Conservation (phyloP, 2,888 invertebrate species). For the Euproctis similis region DNA sequence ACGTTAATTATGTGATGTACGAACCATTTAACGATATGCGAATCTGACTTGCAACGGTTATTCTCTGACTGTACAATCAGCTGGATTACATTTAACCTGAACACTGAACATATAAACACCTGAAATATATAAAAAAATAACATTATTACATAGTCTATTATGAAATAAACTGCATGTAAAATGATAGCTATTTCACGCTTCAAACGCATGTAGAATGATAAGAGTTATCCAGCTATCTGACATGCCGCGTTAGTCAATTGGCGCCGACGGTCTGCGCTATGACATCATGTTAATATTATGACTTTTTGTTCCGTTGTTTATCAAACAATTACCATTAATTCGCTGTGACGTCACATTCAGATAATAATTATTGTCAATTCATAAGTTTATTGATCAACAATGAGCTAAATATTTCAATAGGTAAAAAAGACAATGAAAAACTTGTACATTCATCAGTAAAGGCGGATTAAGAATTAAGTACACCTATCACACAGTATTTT, state of each 20-base stretch:
- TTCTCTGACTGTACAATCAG: no score
- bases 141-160: neutral
- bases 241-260: constrained; percentile 4
- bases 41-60: no score
- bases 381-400: neutral
- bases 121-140: no score
- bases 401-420: no score
- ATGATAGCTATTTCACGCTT: constrained; percentile 9
- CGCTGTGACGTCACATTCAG: neutral
- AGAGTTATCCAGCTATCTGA: constrained; percentile 7
- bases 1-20: no score
- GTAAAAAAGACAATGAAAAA: no score
- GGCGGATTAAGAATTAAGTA: no score
- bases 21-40: no score
- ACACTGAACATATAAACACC: no score
- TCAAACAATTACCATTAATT: constrained; percentile 9
- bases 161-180: neutral
- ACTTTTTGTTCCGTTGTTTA: constrained; percentile 6
- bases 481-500: no score
- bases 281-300: constrained; percentile 8
- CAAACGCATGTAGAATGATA: constrained; percentile 9
- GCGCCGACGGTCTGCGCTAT: constrained; percentile 11
- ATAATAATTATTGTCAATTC: neutral
- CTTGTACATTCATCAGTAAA: no score
- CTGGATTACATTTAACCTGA: no score